These are phyloP conservation scores for Vidua macroura DNA, from an alignment of 2,113 vertebrate genomes.

Conservation along the genomic window DNA sequence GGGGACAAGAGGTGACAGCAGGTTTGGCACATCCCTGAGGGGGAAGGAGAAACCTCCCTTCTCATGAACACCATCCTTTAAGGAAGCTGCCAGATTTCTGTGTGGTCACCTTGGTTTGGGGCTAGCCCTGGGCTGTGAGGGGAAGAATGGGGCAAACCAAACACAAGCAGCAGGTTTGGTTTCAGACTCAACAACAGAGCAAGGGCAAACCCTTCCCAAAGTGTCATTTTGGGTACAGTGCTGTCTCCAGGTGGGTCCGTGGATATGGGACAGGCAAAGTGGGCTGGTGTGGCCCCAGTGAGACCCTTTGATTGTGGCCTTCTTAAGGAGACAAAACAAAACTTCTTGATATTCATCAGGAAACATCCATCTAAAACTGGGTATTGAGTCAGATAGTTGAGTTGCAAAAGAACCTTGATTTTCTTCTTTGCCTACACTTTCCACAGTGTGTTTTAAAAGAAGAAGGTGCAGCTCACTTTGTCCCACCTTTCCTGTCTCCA, in stretches of 20 bases:
- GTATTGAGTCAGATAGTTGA: not conserved
- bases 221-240: not conserved
- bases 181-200: not conserved
- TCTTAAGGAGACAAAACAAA: not conserved
- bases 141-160: not conserved
- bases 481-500: not conserved
- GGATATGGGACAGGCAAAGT: not conserved
- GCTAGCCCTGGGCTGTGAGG: not conserved
- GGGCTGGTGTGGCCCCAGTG: not conserved
- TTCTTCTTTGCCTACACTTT: not conserved
- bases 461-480: not conserved
- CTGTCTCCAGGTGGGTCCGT: not conserved
- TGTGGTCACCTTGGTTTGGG: not conserved
- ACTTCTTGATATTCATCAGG: not conserved
- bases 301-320: not conserved
- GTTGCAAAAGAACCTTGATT: not conserved
- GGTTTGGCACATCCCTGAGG: not conserved
- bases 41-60: not conserved
- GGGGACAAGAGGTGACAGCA: not conserved
- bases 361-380: rapidly evolving
- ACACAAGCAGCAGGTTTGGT: not conserved
- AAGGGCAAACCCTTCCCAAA: not conserved
- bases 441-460: not conserved
- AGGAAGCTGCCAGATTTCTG: not conserved
- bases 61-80: not conserved